Conservation (phyloP, 2,888 invertebrate species). For the Hipparchia semele region DNA sequence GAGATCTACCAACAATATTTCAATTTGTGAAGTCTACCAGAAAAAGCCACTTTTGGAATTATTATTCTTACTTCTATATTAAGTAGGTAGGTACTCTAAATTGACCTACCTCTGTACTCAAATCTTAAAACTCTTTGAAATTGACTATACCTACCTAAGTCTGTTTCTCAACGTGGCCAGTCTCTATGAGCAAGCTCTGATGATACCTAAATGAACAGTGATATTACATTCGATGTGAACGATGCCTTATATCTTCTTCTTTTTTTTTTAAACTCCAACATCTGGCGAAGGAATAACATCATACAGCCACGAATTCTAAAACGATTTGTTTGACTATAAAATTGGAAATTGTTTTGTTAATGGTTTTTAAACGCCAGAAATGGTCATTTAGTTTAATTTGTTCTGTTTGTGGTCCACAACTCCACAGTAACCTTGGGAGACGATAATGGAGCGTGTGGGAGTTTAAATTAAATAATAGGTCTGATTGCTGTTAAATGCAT, state of each 20-base stretch:
- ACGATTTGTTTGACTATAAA: constrained; percentile 55
- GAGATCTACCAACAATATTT: no score
- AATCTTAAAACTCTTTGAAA: no score
- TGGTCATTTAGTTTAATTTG: constrained; percentile 52
- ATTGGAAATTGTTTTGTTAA: constrained; percentile 49
- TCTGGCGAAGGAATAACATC: constrained; percentile 55
- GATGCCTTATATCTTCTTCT: constrained; percentile 14
- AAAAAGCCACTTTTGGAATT: no score
- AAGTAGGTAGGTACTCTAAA: no score
- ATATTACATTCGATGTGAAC: not conserved
- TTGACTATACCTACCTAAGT: no score
- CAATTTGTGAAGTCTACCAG: no score
- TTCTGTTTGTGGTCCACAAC: constrained; percentile 41
- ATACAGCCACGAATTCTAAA: constrained; percentile 50
- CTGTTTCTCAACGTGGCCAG: not conserved
- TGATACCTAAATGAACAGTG: not conserved
- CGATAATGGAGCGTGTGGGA: constrained; percentile 35
- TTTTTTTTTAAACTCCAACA: constrained; percentile 55
- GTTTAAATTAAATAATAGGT: constrained; percentile 39
- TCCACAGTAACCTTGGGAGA: constrained; percentile 32
- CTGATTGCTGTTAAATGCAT: constrained; percentile 36
- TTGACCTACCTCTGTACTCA: no score
- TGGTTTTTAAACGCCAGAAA: constrained; percentile 50
- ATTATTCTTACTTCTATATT: no score
- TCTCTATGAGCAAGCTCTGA: not conserved